These are phyloP conservation scores for Zaprionus gabonicus DNA, from an alignment of 1,140 invertebrate genomes.

Conservation along the genomic window DNA sequence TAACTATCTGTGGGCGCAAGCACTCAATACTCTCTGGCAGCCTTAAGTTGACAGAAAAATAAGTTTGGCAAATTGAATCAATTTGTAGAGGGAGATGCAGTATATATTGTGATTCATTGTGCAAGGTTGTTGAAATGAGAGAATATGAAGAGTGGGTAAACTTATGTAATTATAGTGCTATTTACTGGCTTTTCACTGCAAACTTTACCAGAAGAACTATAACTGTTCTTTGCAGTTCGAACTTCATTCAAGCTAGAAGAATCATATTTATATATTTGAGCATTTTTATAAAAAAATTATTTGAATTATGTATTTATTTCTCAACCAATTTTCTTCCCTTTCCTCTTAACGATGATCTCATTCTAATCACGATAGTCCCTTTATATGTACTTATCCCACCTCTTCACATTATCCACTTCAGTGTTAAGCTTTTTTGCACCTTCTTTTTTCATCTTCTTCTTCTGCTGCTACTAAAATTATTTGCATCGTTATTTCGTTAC, in stretches of 20 bases:
- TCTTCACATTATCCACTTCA: neutral
- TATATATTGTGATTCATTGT: constrained; percentile 1
- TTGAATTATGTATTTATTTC: too few relatives aligned
- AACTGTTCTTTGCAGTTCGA: too few relatives aligned
- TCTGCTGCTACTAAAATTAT: neutral
- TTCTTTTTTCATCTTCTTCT: neutral
- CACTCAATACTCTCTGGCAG: neutral
- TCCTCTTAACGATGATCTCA: neutral
- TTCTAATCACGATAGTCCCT: neutral
- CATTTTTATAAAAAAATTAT: too few relatives aligned
- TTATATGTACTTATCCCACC: neutral
- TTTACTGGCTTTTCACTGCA: too few relatives aligned
- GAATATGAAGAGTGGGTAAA: too few relatives aligned
- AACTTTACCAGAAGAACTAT: too few relatives aligned
- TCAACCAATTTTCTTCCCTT: too few relatives aligned
- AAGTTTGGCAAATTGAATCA: constrained; percentile 2
- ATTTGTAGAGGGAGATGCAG: neutral
- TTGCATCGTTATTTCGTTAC: neutral
- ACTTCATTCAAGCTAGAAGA: too few relatives aligned
- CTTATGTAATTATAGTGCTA: too few relatives aligned
- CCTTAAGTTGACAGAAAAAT: neutral
- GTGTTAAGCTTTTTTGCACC: neutral
- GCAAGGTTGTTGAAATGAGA: too few relatives aligned
- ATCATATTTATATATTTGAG: too few relatives aligned
- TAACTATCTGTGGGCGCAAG: neutral